Evolutionary conservation across 2,888 invertebrate species (phyloP).

Genomic region (Hydrotaea diabolus): DNA sequence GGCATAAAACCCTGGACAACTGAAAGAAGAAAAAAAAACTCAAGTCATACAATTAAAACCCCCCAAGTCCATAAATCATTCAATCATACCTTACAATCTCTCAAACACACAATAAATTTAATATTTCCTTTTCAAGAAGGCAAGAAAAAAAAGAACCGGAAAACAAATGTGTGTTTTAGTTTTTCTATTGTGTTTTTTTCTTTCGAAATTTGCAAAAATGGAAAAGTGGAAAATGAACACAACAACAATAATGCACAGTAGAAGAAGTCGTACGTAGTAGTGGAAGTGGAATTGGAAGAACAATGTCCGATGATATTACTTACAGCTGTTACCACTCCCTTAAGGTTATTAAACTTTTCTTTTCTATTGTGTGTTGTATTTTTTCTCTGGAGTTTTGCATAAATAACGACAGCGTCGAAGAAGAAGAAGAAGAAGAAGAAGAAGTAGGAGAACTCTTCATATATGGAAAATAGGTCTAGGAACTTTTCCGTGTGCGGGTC

Average conservation of each 20-base stretch:
- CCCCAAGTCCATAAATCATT: slow-evolving; percentile 57
- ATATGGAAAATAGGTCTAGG: slow-evolving; percentile 60
- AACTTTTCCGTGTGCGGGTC: background rate
- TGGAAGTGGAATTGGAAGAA: background rate
- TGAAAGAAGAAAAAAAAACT: background rate
- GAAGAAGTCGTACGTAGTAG: no score
- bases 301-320: slow-evolving; percentile 48
- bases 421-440: background rate
- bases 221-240: slow-evolving; percentile 10
- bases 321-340: slow-evolving; percentile 67
- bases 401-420: background rate
- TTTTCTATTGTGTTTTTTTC: background rate
- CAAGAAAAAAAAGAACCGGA: background rate
- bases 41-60: slow-evolving; percentile 52
- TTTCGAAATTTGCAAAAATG: background rate
- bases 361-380: slow-evolving; percentile 13
- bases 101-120: slow-evolving; percentile 33
- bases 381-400: slow-evolving; percentile 5
- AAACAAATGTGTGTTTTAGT: slow-evolving; percentile 48
- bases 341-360: slow-evolving; percentile 65
- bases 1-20: background rate
- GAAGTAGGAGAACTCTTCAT: slow-evolving; percentile 25
- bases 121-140: slow-evolving; percentile 47
- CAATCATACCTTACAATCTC: background rate
- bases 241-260: slow-evolving; percentile 56